A percentile compares a stretch with the other conserved stretches of the same genome.
Conservation (phyloP, 2,113 vertebrate species). For the Dipodomys ordii region DNA sequence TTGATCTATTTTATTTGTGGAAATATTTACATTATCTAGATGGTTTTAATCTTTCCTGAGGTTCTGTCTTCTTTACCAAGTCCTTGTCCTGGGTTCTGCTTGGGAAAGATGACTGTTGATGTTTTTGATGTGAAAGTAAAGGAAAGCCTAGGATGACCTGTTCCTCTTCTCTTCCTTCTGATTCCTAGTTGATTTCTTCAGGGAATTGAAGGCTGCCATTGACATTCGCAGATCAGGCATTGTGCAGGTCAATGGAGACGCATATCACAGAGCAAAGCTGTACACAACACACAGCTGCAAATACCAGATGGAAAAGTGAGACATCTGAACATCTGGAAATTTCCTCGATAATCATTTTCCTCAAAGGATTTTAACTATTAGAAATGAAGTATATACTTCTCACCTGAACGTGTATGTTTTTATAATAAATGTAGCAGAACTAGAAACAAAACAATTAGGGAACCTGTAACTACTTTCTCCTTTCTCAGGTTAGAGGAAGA, state of each 20-base stretch:
- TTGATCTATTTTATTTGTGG: background rate
- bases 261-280: background rate
- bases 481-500: background rate
- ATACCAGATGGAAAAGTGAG: background rate
- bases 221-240: background rate
- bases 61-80: conserved; percentile 30
- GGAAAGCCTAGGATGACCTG: background rate
- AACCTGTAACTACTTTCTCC: background rate
- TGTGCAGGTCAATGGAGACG: background rate
- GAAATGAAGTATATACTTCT: background rate
- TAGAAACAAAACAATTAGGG: background rate
- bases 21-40: background rate
- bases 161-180: conserved; percentile 17
- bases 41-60: background rate
- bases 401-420: conserved; percentile 1
- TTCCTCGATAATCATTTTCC: conserved; percentile 25
- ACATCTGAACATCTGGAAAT: background rate
- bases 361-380: conserved; percentile 15
- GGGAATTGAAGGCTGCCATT: background rate
- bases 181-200: conserved; percentile 19
- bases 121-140: conserved; percentile 1
- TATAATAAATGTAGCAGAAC: background rate
- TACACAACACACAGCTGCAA: background rate
- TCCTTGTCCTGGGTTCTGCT: background rate
- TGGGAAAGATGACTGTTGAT: background rate